Conservation (phyloP, 1,140 invertebrate genomes). For the Pemphigus obesinymphae region DNA sequence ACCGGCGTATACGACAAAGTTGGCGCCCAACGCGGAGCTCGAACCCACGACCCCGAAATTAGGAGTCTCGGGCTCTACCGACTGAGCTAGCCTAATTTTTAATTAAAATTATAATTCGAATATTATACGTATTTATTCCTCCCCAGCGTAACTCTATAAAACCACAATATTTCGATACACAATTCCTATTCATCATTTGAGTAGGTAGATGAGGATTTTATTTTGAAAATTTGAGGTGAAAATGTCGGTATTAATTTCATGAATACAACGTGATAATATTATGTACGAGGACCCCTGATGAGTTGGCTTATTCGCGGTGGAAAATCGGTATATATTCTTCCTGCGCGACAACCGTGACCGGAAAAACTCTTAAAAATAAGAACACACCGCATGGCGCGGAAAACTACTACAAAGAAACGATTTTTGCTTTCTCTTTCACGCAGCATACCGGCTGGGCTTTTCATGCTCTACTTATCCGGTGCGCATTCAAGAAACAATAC, state of each 20-base stretch:
- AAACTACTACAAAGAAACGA: slow-evolving; percentile 27
- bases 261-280: neutral
- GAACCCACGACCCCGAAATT: too few species aligned
- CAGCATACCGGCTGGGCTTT: slow-evolving; percentile 26
- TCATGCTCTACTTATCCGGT: slow-evolving; percentile 30
- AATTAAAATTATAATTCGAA: too few species aligned
- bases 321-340: slow-evolving; percentile 33
- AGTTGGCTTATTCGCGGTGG: slow-evolving; percentile 2
- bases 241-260: neutral
- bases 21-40: too few species aligned
- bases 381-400: neutral
- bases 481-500: slow-evolving; percentile 6
- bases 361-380: neutral
- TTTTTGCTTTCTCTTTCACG: slow-evolving; percentile 38
- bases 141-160: too few species aligned
- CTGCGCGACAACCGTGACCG: slow-evolving; percentile 29
- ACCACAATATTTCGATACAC: too few species aligned
- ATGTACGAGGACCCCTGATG: neutral
- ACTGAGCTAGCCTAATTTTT: too few species aligned
- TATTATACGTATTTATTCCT: too few species aligned
- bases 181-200: too few species aligned
- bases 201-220: neutral
- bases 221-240: neutral
- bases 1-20: too few species aligned
- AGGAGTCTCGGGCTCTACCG: too few species aligned